These are phyloP conservation scores for Platyscapa corneri DNA, from an alignment of 1,140 invertebrate species.

Conservation along the genomic window DNA sequence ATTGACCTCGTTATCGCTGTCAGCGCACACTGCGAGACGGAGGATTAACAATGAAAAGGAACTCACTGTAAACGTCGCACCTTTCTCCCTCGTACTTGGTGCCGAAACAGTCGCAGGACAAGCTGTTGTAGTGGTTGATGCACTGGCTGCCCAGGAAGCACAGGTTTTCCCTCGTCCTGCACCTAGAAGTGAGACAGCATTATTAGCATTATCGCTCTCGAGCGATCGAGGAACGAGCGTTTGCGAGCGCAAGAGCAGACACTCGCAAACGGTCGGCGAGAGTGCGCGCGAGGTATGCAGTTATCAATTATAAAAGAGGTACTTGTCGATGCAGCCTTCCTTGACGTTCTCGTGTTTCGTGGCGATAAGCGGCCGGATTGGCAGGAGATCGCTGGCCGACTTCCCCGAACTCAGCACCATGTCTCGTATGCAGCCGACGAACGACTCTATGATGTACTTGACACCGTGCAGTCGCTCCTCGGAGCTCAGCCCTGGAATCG, in stretches of 20 bases:
- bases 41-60: conserved; percentile 40
- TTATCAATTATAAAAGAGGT: conserved; percentile 46
- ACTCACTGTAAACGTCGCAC: conserved; percentile 92
- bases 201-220: no score
- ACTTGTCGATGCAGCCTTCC: conserved; percentile 88
- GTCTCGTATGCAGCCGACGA: conserved; percentile 92
- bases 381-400: conserved; percentile 85
- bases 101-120: conserved; percentile 93
- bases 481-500: conserved; percentile 83
- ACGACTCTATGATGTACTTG: conserved; percentile 93
- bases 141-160: conserved; percentile 89
- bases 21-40: no score
- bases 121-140: conserved; percentile 90
- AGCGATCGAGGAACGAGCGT: no score
- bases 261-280: no score
- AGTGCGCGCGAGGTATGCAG: no score
- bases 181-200: conserved; percentile 69
- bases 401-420: conserved; percentile 88
- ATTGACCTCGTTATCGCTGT: no score
- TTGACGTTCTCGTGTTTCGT: conserved; percentile 90
- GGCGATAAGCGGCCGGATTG: conserved; percentile 86
- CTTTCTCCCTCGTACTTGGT: conserved; percentile 91
- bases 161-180: conserved; percentile 84
- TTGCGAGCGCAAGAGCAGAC: no score
- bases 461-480: conserved; percentile 89